Evolutionary conservation across 2,113 vertebrate species (phyloP), one percentile per base, ranked within the genome.

Genomic region (Pantherophis guttatus): DNA sequence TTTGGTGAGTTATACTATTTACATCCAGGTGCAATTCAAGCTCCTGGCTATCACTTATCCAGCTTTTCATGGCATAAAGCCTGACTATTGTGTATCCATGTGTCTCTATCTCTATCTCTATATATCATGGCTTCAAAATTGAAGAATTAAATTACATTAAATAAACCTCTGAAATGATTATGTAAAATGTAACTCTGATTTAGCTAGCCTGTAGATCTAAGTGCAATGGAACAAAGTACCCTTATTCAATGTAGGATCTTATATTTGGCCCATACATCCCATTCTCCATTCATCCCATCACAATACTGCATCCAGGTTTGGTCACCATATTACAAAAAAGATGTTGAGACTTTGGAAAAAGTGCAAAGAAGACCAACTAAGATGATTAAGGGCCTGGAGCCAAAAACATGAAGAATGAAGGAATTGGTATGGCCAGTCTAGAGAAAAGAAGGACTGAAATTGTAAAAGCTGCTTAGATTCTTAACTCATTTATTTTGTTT

Each of bases 401-500:
- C 29, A 33, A 70, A 70, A 70, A 70, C 13, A 70, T 70, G 29
- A 70, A 70, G 65, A 70, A 70, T 7, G 6, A 5, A 70, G 65
- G 65, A 70, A 70, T 70, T 70, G 62, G 5, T n/a, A 70, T 70
- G 65, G 65, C 29, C 29, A 17, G 29, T 33, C 65, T 70, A 70
- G 2, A 17, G 13, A 70, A 70, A 70, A 70, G 65, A 70, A 70
- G 65, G 81, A 87, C 57, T 87, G 59, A 90, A 90, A 87, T 53
- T 93, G 44, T 24, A 24, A 90, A 87, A 85, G 12, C 75, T 50
- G 70, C 57, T 65, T 86, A 90, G 58, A 90, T 52, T 62, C 81
- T 93, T 87, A 90, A 87, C n/a, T 86, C 11, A 86, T 90, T 90
- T 90, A 86, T 65, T 87, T 58, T 62, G 57, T 52, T 65, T 93